Conservation (phyloP, 2,888 invertebrate species). For the Deilephila elpenor region DNA sequence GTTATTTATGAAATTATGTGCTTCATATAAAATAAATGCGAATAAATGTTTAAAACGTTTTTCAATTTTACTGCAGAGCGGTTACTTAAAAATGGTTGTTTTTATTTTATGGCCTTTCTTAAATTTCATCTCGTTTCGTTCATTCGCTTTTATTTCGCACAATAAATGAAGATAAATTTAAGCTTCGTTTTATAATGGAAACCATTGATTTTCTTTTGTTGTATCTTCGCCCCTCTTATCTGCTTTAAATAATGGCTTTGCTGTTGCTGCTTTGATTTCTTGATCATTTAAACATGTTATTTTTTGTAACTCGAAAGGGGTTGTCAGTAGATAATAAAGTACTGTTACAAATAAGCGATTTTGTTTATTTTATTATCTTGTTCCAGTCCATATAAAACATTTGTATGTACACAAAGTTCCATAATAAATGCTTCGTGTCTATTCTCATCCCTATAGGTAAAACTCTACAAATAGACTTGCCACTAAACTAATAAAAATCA, state of each 20-base stretch:
- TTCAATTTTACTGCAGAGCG: conserved; percentile 36
- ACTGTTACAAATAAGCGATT: too few species aligned
- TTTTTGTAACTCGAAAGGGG: too few species aligned
- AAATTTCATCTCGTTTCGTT: conserved; percentile 44
- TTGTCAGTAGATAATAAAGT: too few species aligned
- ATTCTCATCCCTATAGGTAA: too few species aligned
- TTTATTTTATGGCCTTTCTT: conserved; percentile 42
- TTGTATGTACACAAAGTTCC: too few species aligned
- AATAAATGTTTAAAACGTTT: conserved; percentile 14
- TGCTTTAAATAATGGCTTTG: background rate
- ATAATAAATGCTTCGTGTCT: too few species aligned
- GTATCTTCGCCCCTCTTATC: background rate
- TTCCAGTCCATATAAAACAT: too few species aligned
- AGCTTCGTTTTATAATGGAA: conserved; percentile 4
- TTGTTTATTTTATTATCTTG: too few species aligned
- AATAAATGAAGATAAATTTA: conserved; percentile 28
- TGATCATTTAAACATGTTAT: too few species aligned
- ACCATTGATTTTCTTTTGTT: conserved; percentile 16
- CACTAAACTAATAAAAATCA: too few species aligned
- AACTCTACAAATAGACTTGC: too few species aligned
- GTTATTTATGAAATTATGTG: background rate
- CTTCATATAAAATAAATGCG: background rate
- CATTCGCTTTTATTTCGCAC: conserved; percentile 41
- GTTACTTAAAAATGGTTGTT: conserved; percentile 42
- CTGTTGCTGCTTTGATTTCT: background rate